Base-by-base conservation (phyloP, 92 coral and sea anemone species). In the Epizoanthus stellaris region DNA sequence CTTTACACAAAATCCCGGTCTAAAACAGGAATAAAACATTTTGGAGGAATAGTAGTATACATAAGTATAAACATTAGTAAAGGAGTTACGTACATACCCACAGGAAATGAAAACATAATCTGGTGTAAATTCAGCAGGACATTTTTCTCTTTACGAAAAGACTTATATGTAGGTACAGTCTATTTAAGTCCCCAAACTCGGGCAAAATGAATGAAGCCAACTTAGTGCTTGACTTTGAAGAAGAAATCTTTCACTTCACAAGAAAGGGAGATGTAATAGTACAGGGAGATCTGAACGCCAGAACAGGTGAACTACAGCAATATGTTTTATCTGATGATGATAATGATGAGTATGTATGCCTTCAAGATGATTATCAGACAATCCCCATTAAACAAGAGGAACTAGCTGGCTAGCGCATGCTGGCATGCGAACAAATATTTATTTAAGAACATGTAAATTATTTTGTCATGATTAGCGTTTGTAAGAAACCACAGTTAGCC, bases 51-150 rank as follows among this genome's bases (percentile, higher is more conserved):
- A 17, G 66, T 49, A 54, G 64, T 77, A 77, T 77, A 77, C 70
- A 34, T 77, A 52, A 58, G 57, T 77, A 5, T 20, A 19, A 57
- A 19, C 20, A 58, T 77, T 60, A 54, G 23, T 36, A 69, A 77
- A 12, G 83, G 71, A 20, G 83, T 57, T 7, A 53, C 83, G 19
- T 77, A 77, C 43, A 60, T 77, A n/a, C 83, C 83, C 53, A 77
- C 64, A 53, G 20, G 21, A 54, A 77, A 77, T 62, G n/a, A 77
- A 77, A 77, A 77, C 57, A 69, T 77, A 17, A 77, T 77, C 13
- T 58, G 83, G 83, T 62, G 67, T 62, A 77, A 77, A 2, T 42
- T 60, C 45, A n/a, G 36, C 69, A 77, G 57, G 42, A 62, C 53
- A 25, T 60, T 21, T 60, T 57, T 77, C 8, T 47, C 39, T 1